phyloP scores from a whole-genome alignment of 2,888 invertebrate species.

The Coecobrya sp. region DNA sequence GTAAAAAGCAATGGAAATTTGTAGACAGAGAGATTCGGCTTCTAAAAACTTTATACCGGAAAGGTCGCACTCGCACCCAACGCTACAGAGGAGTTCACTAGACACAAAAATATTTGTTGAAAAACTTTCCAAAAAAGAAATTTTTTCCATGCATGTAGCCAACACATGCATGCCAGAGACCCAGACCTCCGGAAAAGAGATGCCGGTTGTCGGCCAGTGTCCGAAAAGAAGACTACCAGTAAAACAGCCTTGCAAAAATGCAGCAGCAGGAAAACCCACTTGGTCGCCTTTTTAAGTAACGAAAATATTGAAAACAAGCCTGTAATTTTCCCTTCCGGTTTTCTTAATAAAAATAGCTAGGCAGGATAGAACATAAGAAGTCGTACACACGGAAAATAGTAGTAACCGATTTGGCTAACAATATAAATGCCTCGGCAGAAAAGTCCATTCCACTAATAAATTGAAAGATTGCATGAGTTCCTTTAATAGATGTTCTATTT shows the following conservation, averaged over 20 bases:
- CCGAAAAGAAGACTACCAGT: constrained; percentile 7
- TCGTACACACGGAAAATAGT: constrained; percentile 19
- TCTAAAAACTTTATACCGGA: too few species aligned
- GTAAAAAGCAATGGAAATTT: too few species aligned
- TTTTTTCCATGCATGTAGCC: too few species aligned
- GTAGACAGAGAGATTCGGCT: too few species aligned
- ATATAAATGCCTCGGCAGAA: neutral
- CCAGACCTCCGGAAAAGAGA: neutral
- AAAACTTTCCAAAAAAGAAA: too few species aligned
- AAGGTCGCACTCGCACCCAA: too few species aligned
- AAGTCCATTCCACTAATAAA: neutral
- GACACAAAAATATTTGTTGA: too few species aligned
- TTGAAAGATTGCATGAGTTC: constrained; percentile 60
- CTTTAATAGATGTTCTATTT: neutral
- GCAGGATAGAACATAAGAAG: neutral
- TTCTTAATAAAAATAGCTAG: neutral
- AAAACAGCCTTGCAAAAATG: neutral
- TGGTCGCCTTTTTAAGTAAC: neutral
- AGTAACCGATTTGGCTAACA: neutral
- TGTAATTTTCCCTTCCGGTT: neutral
- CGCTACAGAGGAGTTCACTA: too few species aligned
- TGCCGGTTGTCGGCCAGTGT: constrained; percentile 24
- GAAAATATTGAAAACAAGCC: neutral
- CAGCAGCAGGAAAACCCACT: neutral
- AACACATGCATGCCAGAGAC: neutral